Evolutionary conservation across 2,888 invertebrate species (phyloP).

Genomic region (Melanotus villosus): DNA sequence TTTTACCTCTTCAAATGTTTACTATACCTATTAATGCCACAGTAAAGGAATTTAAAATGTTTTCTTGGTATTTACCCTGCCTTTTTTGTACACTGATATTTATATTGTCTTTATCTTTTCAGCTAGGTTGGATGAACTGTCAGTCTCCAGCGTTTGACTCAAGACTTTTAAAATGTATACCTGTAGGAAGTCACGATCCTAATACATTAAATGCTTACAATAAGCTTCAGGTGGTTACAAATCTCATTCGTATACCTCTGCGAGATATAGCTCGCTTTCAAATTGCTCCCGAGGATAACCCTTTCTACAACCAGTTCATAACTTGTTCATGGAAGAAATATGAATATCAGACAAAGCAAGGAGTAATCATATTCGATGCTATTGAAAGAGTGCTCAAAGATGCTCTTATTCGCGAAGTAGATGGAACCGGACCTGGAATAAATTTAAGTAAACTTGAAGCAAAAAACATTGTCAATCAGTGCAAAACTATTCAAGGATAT

Average conservation of each 20-base stretch:
- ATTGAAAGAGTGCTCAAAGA: constrained; percentile 30
- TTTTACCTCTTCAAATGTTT: too few relatives aligned
- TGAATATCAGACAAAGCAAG: constrained; percentile 16
- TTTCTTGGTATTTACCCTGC: too few relatives aligned
- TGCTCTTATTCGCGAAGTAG: constrained; percentile 36
- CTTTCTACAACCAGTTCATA: constrained; percentile 27
- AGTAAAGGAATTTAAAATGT: too few relatives aligned
- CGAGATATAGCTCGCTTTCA: constrained; percentile 17
- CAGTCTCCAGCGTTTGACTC: background rate
- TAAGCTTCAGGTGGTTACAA: constrained; percentile 18
- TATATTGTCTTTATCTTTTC: too few relatives aligned
- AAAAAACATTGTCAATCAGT: constrained; percentile 20
- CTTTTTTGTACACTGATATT: too few relatives aligned
- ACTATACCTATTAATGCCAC: too few relatives aligned
- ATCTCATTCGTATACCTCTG: constrained; percentile 18
- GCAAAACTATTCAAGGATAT: constrained; percentile 20
- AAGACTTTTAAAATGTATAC: background rate
- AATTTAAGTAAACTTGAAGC: constrained; percentile 39
- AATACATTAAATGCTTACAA: background rate
- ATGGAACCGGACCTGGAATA: constrained; percentile 29
- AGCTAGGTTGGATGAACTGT: background rate
- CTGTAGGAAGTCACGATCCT: background rate
- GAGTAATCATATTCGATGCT: constrained; percentile 21
- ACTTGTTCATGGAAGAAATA: constrained; percentile 34
- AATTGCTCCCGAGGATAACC: constrained; percentile 2